A percentile compares a stretch with the other conserved stretches of the same genome.
phyloP scores from a whole-genome alignment of 2,797 vertebrate species.

The Diplodus puntazzo region DNA sequence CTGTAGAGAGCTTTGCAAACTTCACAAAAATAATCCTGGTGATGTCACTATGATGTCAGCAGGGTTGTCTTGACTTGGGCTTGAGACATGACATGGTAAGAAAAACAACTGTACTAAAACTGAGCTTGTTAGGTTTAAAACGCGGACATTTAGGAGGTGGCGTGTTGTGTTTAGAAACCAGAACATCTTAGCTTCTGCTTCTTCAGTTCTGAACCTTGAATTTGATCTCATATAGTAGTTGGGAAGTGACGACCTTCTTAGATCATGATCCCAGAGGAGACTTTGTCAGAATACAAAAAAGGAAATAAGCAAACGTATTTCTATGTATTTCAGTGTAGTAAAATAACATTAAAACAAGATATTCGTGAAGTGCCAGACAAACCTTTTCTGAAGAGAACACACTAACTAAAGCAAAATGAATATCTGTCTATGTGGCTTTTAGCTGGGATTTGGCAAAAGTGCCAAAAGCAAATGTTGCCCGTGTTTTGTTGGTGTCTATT shows the following conservation, averaged over 20 bases:
- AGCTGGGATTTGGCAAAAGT: not conserved
- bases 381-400: not conserved
- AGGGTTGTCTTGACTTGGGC: not conserved
- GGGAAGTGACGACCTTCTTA: not conserved
- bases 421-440: not conserved
- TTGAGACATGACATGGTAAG: not conserved
- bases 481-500: not conserved
- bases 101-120: not conserved
- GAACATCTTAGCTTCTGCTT: not conserved
- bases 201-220: not conserved
- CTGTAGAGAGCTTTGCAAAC: not conserved
- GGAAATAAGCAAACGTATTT: not conserved
- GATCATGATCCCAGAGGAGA: not conserved
- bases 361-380: not conserved
- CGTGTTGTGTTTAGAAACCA: not conserved
- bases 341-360: not conserved
- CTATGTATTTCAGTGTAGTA: not conserved
- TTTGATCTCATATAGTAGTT: no score
- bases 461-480: not conserved
- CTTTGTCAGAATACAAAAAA: not conserved
- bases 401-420: not conserved
- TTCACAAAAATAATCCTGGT: not conserved
- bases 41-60: not conserved
- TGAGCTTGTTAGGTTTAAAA: not conserved
- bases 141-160: rapidly evolving